phyloP scores from a whole-genome alignment of 2,797 vertebrate genomes.

The Spea hammondii region DNA sequence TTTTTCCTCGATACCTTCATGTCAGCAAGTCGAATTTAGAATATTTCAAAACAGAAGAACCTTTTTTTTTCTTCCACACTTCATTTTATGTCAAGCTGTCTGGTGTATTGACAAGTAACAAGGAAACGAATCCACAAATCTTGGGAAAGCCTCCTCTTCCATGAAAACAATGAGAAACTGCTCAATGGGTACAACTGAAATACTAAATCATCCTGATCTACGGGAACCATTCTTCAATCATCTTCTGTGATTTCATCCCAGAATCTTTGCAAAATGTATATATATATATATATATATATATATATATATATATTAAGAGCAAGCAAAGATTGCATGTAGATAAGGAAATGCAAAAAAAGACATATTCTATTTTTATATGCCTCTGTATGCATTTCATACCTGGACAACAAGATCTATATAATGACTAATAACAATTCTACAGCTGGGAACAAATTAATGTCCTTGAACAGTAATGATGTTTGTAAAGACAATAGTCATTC shows the following conservation, averaged over 20 bases:
- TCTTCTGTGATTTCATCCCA: conserved; percentile 53
- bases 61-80: conserved; percentile 62
- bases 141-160: background rate
- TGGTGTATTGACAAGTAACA: conserved; percentile 55
- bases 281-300: too few relatives aligned
- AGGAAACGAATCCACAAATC: conserved; percentile 58
- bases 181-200: conserved; percentile 9
- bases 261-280: background rate
- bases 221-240: conserved; percentile 48
- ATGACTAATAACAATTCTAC: background rate
- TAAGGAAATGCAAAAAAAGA: too few relatives aligned
- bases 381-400: too few relatives aligned
- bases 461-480: background rate
- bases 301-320: too few relatives aligned
- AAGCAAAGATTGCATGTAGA: too few relatives aligned
- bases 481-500: background rate
- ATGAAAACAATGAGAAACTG: conserved; percentile 38
- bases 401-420: background rate
- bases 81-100: conserved; percentile 60
- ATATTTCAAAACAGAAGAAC: conserved; percentile 68
- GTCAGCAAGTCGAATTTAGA: conserved; percentile 66
- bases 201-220: conserved; percentile 40
- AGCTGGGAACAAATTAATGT: background rate
- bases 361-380: too few relatives aligned
- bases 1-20: conserved; percentile 56